phyloP scores from a whole-genome alignment of 2,888 invertebrate genomes.

The Eilema sororculum region DNA sequence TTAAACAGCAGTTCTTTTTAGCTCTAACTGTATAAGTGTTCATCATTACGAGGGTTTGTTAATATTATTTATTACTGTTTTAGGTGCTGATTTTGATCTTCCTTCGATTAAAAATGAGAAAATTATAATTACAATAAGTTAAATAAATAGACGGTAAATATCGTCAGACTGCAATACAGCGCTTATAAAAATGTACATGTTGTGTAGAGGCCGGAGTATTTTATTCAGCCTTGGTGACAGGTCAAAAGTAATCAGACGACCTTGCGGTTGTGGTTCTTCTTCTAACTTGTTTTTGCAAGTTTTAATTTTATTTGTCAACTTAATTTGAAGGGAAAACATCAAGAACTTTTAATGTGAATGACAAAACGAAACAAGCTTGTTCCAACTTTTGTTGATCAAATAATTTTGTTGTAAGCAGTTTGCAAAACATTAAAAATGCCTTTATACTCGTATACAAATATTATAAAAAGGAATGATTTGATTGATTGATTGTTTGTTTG shows the following conservation, averaged over 20 bases:
- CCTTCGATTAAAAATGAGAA: no score
- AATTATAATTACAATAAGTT: no score
- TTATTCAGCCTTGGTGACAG: constrained; percentile 21
- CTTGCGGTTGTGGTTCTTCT: constrained; percentile 34
- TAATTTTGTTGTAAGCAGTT: not conserved
- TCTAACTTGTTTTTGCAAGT: constrained; percentile 33
- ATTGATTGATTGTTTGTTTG: no score
- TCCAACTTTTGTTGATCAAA: constrained; percentile 4
- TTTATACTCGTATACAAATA: not conserved
- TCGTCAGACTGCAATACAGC: no score
- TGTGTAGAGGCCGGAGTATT: no score
- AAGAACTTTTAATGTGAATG: constrained; percentile 6
- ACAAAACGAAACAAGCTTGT: constrained; percentile 4
- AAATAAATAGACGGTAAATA: no score
- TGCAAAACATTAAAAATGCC: constrained; percentile 8
- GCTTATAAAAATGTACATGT: not conserved
- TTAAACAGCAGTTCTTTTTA: no score
- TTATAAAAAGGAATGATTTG: not conserved
- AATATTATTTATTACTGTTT: no score
- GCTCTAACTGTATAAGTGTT: no score
- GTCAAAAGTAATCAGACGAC: constrained; percentile 37
- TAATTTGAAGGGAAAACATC: constrained; percentile 13
- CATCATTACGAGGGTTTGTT: no score
- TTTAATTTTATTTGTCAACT: constrained; percentile 34
- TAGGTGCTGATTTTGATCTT: no score